These are phyloP conservation scores for Polypterus bichir DNA, from an alignment of 2,113 vertebrate species.

Conservation along the genomic window DNA sequence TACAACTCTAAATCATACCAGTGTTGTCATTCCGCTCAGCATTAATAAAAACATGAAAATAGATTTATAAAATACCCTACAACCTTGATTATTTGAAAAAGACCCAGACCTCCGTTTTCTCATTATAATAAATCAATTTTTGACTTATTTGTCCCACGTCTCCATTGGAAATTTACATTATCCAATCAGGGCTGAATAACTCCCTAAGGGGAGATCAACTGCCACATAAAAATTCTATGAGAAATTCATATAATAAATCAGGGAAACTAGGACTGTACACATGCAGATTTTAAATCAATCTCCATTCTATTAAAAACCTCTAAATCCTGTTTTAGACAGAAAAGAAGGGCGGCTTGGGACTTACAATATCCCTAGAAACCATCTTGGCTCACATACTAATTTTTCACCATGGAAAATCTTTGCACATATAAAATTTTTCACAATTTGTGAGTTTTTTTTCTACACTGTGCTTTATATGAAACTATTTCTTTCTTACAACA, in stretches of 20 bases:
- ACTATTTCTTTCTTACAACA: conserved; percentile 23
- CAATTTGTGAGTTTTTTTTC: background rate
- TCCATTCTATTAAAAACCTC: conserved; percentile 50
- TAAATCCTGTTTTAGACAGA: conserved; percentile 48
- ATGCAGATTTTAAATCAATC: conserved; percentile 50
- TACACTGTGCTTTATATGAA: background rate
- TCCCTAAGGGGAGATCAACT: conserved; percentile 39
- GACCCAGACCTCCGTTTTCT: conserved; percentile 44
- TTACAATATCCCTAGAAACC: conserved; percentile 33
- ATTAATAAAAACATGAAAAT: too few species aligned
- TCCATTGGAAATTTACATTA: conserved; percentile 55
- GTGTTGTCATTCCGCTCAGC: too few species aligned
- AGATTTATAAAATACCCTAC: conserved; percentile 6
- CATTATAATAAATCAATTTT: conserved; percentile 57
- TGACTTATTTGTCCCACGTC: conserved; percentile 52
- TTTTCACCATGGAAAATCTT: conserved; percentile 39
- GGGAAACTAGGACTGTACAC: conserved; percentile 28
- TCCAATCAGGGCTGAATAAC: conserved; percentile 47
- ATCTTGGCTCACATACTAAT: conserved; percentile 34
- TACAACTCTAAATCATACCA: too few species aligned
- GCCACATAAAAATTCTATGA: conserved; percentile 54
- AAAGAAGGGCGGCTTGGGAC: conserved; percentile 36
- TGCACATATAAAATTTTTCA: background rate
- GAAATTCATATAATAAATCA: conserved; percentile 57
- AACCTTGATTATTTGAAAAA: conserved; percentile 26